Evolutionary conservation across 1,140 invertebrate genomes (phyloP), one percentile per base, ranked within the genome.

Genomic region (Chlorops oryzae): DNA sequence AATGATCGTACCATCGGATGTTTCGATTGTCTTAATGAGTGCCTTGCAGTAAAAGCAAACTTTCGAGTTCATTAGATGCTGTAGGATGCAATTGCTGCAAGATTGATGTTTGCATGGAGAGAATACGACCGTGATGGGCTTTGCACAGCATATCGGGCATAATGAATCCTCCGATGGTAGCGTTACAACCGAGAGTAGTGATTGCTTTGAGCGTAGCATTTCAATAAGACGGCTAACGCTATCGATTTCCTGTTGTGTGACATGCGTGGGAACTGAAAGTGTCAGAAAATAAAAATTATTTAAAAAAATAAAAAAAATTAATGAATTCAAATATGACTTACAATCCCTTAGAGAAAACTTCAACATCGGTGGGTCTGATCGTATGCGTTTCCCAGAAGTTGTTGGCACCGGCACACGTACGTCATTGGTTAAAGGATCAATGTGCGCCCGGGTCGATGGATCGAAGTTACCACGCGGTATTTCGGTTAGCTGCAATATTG

Each of bases 41-140:
- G 80, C 75, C 68, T 90, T 91, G 63, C 89, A 92, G 64, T 90
- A 92, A 73, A 92, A 92, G 60, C 88, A 92, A 52, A 87, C 83
- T 46, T 82, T 84, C 20, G 82, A 85, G 63, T 85, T 87, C 72
- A 91, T 78, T 37, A 91, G 70, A 67, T 92, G 87, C 51, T 88
- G 84, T 68, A 86, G 81, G 56, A 92, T 89, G 61, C 89, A 92
- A 39, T 44, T 77, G 67, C 65, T 80, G 75, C 86, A 88, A 4
- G 84, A 85, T 54, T 79, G 75, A 64, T 88, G 86, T 54, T 79
- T 77, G 65, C 86, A 88, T 1, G 86, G 86, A 45, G 78, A 73
- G 60, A 88, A 87, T 13, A 74, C 75, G 1, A 78, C 79, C 3
- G 77, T 74, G 27, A 81, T 79, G 0, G 78, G 77, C 62, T 81